These are phyloP conservation scores for Thripadectes ignobilis DNA, from an alignment of 2,797 vertebrate genomes.

Conservation along the genomic window DNA sequence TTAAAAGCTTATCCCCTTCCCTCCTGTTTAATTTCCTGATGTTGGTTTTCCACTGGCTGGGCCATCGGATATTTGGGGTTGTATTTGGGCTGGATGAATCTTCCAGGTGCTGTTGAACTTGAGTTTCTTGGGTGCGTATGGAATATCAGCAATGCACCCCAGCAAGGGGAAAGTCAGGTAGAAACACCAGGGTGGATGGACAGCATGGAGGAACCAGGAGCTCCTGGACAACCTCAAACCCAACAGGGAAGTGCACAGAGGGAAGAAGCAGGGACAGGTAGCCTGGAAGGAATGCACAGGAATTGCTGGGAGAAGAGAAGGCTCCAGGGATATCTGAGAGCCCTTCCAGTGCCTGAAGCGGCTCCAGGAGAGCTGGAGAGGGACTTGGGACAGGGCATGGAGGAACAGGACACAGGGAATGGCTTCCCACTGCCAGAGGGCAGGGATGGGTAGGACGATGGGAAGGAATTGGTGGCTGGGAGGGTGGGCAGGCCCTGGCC, in stretches of 20 bases:
- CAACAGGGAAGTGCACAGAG: neutral
- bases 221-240: neutral
- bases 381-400: neutral
- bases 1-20: neutral
- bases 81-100: neutral
- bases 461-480: neutral
- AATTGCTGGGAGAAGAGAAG: neutral
- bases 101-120: neutral
- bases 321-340: neutral
- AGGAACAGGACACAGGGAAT: neutral
- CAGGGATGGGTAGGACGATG: neutral
- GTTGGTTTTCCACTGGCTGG: neutral
- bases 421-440: neutral
- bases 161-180: neutral
- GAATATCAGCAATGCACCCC: neutral
- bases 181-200: neutral
- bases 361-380: neutral
- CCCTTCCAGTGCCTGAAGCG: neutral
- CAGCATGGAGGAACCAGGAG: neutral
- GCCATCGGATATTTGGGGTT: neutral
- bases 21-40: neutral
- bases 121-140: neutral
- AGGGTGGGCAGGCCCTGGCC: too few relatives aligned
- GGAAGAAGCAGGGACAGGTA: neutral
- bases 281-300: neutral